phyloP scores from a whole-genome alignment of 2,888 invertebrate genomes.

The Gibbula magus region DNA sequence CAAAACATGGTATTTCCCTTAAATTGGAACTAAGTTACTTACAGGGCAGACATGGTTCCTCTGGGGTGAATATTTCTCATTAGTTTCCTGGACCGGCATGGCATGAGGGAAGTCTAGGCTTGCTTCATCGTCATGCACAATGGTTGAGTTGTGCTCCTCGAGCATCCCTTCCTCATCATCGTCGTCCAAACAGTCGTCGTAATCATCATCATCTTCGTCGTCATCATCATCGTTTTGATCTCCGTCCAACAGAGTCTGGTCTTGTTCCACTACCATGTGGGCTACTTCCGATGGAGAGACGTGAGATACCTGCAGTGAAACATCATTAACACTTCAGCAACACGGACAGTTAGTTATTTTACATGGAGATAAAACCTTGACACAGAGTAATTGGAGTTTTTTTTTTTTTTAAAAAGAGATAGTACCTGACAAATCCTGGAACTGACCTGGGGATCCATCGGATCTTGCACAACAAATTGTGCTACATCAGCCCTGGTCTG shows the following conservation, averaged over 20 bases:
- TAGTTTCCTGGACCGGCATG: background rate
- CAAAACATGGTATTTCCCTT: too few relatives aligned
- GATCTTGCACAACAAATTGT: slow-evolving; percentile 5
- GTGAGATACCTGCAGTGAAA: background rate
- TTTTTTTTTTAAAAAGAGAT: background rate
- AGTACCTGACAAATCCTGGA: background rate
- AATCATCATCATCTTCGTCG: slow-evolving; percentile 43
- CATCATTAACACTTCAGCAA: background rate
- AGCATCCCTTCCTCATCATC: slow-evolving; percentile 31
- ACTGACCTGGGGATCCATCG: background rate
- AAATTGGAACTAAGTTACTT: background rate
- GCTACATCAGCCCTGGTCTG: background rate
- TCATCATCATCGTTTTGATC: slow-evolving; percentile 37
- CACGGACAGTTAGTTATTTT: background rate
- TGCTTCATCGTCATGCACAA: slow-evolving; percentile 31
- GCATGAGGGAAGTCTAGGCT: slow-evolving; percentile 1
- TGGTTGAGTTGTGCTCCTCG: slow-evolving; percentile 39
- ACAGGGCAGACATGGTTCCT: slow-evolving; percentile 7
- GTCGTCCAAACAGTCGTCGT: slow-evolving; percentile 38
- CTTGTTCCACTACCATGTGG: slow-evolving; percentile 7
- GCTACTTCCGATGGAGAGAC: background rate
- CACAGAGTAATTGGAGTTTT: too few relatives aligned
- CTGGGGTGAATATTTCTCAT: background rate
- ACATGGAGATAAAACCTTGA: too few relatives aligned
- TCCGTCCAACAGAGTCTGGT: slow-evolving; percentile 22